phyloP scores from a whole-genome alignment of 2,888 invertebrate species.

The Tridacna gigas region DNA sequence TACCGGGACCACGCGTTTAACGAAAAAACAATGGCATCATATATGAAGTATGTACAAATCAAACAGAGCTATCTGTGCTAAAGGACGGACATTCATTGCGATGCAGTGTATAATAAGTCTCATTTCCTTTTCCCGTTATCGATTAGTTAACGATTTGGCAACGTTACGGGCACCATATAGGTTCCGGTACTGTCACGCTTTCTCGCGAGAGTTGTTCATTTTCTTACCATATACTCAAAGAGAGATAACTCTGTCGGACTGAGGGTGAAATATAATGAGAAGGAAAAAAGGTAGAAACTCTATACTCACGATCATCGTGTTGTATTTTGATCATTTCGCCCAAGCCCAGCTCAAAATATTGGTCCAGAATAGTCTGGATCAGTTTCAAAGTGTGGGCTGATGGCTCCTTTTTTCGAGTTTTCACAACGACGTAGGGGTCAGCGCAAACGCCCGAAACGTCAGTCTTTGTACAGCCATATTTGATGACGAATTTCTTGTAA shows the following conservation, averaged over 20 bases:
- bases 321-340: constrained; percentile 4
- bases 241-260: too few relatives aligned
- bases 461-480: constrained; percentile 4
- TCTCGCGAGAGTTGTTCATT: too few relatives aligned
- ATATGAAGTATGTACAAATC: too few relatives aligned
- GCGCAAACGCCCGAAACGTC: background rate
- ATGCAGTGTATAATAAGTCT: too few relatives aligned
- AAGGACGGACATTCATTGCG: too few relatives aligned
- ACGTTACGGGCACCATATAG: too few relatives aligned
- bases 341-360: background rate
- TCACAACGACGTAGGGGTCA: constrained; percentile 16
- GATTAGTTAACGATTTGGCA: too few relatives aligned
- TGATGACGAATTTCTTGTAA: constrained; percentile 15
- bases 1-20: too few relatives aligned
- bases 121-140: too few relatives aligned
- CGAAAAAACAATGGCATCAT: too few relatives aligned
- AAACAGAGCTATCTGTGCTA: too few relatives aligned
- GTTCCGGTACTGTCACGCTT: background rate
- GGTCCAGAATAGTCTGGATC: background rate
- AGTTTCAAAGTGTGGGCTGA: constrained; percentile 14
- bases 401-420: background rate
- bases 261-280: background rate
- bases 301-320: background rate
- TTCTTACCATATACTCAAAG: too few relatives aligned
- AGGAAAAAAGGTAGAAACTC: background rate